These are phyloP conservation scores for Onychomys arenicola DNA, from an alignment of 2,797 vertebrate genomes.

Conservation along the genomic window DNA sequence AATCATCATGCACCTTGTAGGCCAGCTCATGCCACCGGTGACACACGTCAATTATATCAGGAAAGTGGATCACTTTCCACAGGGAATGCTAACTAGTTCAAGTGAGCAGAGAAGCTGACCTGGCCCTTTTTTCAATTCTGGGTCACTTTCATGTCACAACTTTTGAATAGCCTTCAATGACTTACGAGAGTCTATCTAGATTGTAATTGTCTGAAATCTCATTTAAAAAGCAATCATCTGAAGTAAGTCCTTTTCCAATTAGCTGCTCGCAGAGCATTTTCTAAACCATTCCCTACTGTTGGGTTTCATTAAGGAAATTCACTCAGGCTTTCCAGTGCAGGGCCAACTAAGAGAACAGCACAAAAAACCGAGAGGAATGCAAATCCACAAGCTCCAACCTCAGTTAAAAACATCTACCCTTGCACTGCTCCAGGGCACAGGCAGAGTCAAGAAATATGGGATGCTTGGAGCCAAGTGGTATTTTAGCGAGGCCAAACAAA, in stretches of 20 bases:
- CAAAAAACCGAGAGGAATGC: conserved; percentile 70
- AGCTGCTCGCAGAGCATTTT: conserved; percentile 58
- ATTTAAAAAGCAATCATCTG: conserved; percentile 41
- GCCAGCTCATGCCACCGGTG: background rate
- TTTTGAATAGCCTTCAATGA: conserved; percentile 40
- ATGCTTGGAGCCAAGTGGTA: conserved; percentile 73
- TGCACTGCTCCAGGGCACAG: conserved; percentile 75
- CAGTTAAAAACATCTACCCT: conserved; percentile 73
- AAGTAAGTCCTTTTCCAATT: conserved; percentile 42
- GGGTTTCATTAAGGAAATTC: conserved; percentile 71
- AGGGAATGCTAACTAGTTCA: conserved; percentile 65
- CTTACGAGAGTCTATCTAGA: conserved; percentile 28
- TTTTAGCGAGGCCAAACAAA: conserved; percentile 81
- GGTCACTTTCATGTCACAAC: conserved; percentile 45
- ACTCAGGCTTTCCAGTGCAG: conserved; percentile 63
- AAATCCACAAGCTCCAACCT: conserved; percentile 53
- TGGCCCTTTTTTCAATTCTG: conserved; percentile 1
- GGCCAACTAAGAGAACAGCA: conserved; percentile 60
- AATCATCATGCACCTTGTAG: background rate
- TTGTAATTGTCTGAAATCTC: conserved; percentile 26
- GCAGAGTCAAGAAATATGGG: conserved; percentile 74
- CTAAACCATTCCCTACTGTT: conserved; percentile 62
- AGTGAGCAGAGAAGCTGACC: conserved; percentile 50
- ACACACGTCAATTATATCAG: conserved; percentile 7
- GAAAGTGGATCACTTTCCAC: conserved; percentile 65